phyloP scores from a whole-genome alignment of 2,888 invertebrate species.

The Leuctra nigra region DNA sequence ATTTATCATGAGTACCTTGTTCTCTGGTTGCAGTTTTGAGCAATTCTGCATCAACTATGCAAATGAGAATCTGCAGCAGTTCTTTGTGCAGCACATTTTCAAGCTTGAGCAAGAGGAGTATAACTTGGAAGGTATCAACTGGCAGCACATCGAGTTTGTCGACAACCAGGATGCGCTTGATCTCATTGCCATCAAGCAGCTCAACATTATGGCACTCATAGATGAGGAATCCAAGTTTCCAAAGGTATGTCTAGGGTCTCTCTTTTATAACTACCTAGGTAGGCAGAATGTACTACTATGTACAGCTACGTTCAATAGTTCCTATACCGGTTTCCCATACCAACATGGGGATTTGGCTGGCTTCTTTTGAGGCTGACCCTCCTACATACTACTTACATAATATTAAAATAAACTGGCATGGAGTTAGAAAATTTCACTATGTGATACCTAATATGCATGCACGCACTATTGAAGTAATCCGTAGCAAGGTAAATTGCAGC shows the following conservation, averaged over 20 bases:
- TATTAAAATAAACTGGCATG: background rate
- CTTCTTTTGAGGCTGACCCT: no score
- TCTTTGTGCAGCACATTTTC: constrained; percentile 98
- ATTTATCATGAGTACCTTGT: background rate
- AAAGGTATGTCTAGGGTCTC: constrained; percentile 55
- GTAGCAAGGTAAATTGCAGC: no score
- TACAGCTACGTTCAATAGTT: no score
- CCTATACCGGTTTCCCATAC: no score
- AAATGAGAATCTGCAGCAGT: constrained; percentile 98
- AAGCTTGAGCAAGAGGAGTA: constrained; percentile 99
- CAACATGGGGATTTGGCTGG: no score
- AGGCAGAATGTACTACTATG: no score
- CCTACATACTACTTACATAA: background rate
- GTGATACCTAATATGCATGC: background rate
- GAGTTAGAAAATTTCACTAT: background rate
- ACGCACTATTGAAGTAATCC: no score
- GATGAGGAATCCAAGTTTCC: constrained; percentile 99
- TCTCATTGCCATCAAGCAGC: constrained; percentile 90
- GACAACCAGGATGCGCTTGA: constrained; percentile 98
- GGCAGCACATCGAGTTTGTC: constrained; percentile 98
- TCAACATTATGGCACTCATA: constrained; percentile 96
- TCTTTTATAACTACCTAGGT: no score
- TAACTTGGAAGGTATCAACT: constrained; percentile 93
- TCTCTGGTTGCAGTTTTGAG: constrained; percentile 62
- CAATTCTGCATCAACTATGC: constrained; percentile 99